Base-by-base conservation (phyloP, 2,888 invertebrate genomes). In the Kuschelorhynchus macadamiae region DNA sequence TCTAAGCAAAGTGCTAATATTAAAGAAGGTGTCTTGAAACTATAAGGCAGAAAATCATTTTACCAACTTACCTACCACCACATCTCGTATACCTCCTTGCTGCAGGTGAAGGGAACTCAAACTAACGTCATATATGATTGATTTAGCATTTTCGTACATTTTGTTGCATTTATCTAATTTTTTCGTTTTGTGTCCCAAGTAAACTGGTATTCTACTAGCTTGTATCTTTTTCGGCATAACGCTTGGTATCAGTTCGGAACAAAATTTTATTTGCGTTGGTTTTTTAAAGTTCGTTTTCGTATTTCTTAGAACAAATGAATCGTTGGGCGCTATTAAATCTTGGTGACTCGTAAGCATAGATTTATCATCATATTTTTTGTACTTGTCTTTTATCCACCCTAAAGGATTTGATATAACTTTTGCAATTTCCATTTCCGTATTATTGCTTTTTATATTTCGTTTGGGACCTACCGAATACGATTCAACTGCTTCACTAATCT, bases 101-200 rank as follows among this genome's bases (percentile, higher is more conserved):
- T n/a, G n/a, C n/a, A n/a, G n/a, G n/a, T n/a, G n/a, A 20, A 67
- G 36, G 1, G 67, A 56, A 16, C 17, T 36, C 20, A 67, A 33
- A 44, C 64, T 60, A 14, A 59, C 46, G 7, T 49, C 32, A 21
- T 60, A 52, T 12, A 66, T 32, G 25, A 46, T 33, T 41, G 18
- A 8, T 52, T 59, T 3, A 7, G 25, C 49, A 57, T 36, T 18
- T 59, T 17, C 21, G 21, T 63, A 41, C 9, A 52, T 30, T 8
- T 25, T 21, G 16, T 33, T 9, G 7, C 18, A 5, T 32, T 36
- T 46, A 1, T 44, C 20, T 12, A 9, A 5, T 2, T 30, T 52
- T 9, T n/a, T 11, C 36, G 16, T 9, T 11, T 41, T 49, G 16
- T 42, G 25, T 52, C 41, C 25, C 17, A 25, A 16, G 16, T 39